A percentile compares a stretch with the other conserved stretches of the same genome.
Evolutionary conservation across 2,888 invertebrate genomes (phyloP).

Genomic region (Emmelina monodactyla): DNA sequence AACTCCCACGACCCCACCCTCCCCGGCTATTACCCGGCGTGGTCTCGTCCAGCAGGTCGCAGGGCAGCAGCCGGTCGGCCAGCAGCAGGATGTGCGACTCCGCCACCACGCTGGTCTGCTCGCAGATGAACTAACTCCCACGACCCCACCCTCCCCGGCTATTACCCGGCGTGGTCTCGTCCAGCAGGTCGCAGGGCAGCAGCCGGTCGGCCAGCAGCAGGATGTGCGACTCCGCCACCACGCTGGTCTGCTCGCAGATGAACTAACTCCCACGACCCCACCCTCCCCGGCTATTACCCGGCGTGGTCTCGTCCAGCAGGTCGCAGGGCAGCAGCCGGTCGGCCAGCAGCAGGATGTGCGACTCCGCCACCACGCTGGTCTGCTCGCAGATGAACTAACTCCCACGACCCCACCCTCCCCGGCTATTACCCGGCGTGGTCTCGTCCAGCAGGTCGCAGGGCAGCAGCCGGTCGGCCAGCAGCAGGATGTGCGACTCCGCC

Average conservation of each 20-base stretch:
- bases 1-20: no score
- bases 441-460: slow-evolving; percentile 68
- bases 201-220: slow-evolving; percentile 76
- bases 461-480: slow-evolving; percentile 75
- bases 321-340: slow-evolving; percentile 71
- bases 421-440: slow-evolving; percentile 67
- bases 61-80: slow-evolving; percentile 71
- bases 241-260: slow-evolving; percentile 86
- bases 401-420: no score
- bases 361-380: slow-evolving; percentile 80
- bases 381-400: slow-evolving; percentile 85
- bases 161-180: slow-evolving; percentile 70
- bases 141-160: no score
- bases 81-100: slow-evolving; percentile 85
- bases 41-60: slow-evolving; percentile 67
- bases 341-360: slow-evolving; percentile 83
- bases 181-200: slow-evolving; percentile 66
- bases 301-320: slow-evolving; percentile 69
- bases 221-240: slow-evolving; percentile 83
- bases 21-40: no score
- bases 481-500: slow-evolving; percentile 81
- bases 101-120: slow-evolving; percentile 85
- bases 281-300: no score
- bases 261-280: no score
- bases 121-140: slow-evolving; percentile 79